Evolutionary conservation across 2,113 vertebrate species (phyloP), one percentile per base, ranked within the genome.

Genomic region (Panthera tigris): DNA sequence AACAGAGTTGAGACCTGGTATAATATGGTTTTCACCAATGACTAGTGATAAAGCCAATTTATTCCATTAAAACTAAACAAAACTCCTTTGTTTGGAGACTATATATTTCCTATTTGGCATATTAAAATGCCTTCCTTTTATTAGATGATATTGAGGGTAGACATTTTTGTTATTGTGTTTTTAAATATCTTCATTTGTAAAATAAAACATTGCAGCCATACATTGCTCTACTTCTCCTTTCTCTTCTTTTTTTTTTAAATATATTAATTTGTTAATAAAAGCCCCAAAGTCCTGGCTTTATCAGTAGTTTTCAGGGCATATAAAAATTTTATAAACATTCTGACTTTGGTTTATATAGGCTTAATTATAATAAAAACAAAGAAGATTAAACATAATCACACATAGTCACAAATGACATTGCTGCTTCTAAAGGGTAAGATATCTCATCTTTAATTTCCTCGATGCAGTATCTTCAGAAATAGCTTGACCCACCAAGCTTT

Each of bases 401-500:
- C 9, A 9, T 4, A 33, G 23, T 55, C 73, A 66, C 27, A 80
- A 33, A 57, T 3, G 23, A 21, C 21, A 74, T 25, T 0, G 31
- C 4, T 1, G 3, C 13, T 52, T 48, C 61, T 4, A 11, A 0
- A 14, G 23, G 2, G 6, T 12, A n/a, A 57, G 93, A 52, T 41
- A 57, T 18, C 31, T 45, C 61, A 29, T 45, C 66, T 92, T 57
- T 29, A 69, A 78, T 41, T 36, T 90, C 79, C 61, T 94, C 52
- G 4, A 1, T 4, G 71, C 9, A 48, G 0, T 7, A 10, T n/a
- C 74, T 71, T 81, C 21, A 18, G 8, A 81, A 45, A 16, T 0
- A 82, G 21, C 36, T 25, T 31, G 9, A 71, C 36, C 15, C 6
- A 8, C 25, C 2, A 61, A 29, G 25, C 33, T 69, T 65, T 55